Evolutionary conservation across 35 echinoderm and acorn worm genomes (phyloP), one percentile per base, ranked within the genome.

Genomic region (Eucidaris tribuloides): DNA sequence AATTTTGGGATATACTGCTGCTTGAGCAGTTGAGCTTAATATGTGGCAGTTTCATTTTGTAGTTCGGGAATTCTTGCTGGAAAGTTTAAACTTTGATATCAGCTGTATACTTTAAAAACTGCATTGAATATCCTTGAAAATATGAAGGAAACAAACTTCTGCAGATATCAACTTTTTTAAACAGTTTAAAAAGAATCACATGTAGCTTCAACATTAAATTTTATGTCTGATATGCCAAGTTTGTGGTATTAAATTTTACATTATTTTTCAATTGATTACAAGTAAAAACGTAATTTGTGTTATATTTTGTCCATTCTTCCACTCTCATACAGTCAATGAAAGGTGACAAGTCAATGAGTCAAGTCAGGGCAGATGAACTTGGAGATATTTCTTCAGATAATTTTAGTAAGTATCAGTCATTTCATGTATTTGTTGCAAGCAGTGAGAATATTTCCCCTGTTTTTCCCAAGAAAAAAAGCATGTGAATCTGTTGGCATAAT

Each of bases 241-340:
- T 9, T 37, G 9, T 52, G 19, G 6, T 2, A 33, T 27, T 35
- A 68, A 38, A 68, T 0, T 29, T 7, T 32, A 25, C 15, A 2
- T 37, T 38, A 30, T 3, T 33, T 68, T 7, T 38, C 63, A 32
- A 1, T 34, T 34, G 38, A 25, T 38, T 18, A 72, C 17, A 74
- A 5, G 38, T 4, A 14, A 17, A 2, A 3, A 19, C 42, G 27
- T 22, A 2, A 57, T 18, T 57, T 37, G 44, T 62, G 7, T 38
- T 40, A 40, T 24, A 14, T 19, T 64, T 28, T 28, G 7, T 38
- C 62, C 85, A 27, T 11, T 46, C 76, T 42, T 88, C 32, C n/a
- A 15, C 3, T 76, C 25, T 49, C 22, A 25, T 41, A 33, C 81
- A 94, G 91, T 94, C 86, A 57, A 94, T 94, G 81, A 94, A 94